phyloP scores from a whole-genome alignment of 2,113 vertebrate genomes.

The Sebastes schlegelii region DNA sequence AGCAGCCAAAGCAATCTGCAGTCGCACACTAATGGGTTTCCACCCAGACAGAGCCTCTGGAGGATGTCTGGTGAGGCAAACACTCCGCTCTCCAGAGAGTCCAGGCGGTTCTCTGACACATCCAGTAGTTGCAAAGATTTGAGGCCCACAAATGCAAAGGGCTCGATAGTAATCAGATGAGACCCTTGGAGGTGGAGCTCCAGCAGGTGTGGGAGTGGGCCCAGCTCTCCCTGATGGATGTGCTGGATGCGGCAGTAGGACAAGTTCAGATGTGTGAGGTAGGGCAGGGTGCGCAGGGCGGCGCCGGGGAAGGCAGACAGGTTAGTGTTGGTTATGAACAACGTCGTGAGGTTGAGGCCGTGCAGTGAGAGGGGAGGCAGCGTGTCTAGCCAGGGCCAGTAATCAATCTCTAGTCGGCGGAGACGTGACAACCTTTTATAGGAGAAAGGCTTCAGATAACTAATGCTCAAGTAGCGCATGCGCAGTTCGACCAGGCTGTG shows the following conservation, averaged over 20 bases:
- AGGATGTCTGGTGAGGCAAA: conserved; percentile 92
- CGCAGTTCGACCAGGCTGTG: conserved; percentile 78
- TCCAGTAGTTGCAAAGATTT: conserved; percentile 94
- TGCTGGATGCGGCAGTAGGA: conserved; percentile 93
- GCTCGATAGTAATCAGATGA: conserved; percentile 89
- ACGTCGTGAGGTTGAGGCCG: conserved; percentile 93
- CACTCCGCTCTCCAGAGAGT: conserved; percentile 91
- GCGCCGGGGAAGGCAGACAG: conserved; percentile 91
- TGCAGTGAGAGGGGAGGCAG: conserved; percentile 93
- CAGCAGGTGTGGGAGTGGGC: conserved; percentile 90
- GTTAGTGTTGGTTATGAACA: conserved; percentile 96
- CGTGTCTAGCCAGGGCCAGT: conserved; percentile 93
- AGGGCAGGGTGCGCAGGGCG: conserved; percentile 91
- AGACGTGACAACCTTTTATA: conserved; percentile 93
- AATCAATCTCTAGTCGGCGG: conserved; percentile 91
- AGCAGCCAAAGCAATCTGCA: conserved; percentile 97
- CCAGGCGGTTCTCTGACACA: conserved; percentile 92
- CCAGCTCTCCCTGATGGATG: conserved; percentile 92
- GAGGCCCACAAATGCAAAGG: conserved; percentile 91
- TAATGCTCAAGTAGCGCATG: conserved; percentile 82
- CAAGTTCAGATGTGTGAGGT: conserved; percentile 95
- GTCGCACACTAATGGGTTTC: conserved; percentile 96
- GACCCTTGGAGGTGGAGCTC: conserved; percentile 93
- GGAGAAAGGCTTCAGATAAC: conserved; percentile 88
- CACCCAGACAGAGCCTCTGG: conserved; percentile 92